Conservation (phyloP, 64 coral and sea anemone species). For the Cladopsammia gracilis region DNA sequence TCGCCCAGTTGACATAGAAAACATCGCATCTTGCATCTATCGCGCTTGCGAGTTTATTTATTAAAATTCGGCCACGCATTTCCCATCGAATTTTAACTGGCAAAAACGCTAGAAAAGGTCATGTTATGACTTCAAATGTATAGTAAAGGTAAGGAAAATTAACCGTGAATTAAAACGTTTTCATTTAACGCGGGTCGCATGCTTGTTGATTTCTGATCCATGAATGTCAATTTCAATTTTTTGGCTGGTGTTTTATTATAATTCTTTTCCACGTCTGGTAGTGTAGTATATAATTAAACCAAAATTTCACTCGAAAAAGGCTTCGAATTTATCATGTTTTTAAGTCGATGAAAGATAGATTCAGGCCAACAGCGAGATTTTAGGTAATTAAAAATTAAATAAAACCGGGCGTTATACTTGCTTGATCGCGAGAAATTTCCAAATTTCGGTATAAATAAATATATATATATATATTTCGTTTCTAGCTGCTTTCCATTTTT, state of each 20-base stretch:
- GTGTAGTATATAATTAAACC: not conserved
- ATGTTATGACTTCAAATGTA: not conserved
- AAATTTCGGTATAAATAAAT: not conserved
- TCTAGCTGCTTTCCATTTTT: not conserved
- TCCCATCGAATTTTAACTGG: not conserved
- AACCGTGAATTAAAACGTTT: slow-evolving; percentile 25
- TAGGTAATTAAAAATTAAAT: slow-evolving; percentile 52
- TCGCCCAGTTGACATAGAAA: not conserved
- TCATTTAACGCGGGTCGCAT: slow-evolving; percentile 7
- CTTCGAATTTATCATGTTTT: not conserved
- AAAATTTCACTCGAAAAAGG: not conserved
- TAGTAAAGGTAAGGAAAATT: slow-evolving; percentile 20
- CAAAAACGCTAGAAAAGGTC: not conserved
- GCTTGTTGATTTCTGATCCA: slow-evolving; percentile 13
- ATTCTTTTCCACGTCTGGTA: not conserved
- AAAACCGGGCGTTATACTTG: slow-evolving; percentile 34
- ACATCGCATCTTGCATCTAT: not conserved
- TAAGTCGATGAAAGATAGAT: slow-evolving; percentile 48
- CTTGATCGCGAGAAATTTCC: not conserved
- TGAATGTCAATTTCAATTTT: not conserved
- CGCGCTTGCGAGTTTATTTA: not conserved
- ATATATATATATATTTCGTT: not conserved
- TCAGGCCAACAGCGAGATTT: not conserved
- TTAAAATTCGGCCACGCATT: not conserved
- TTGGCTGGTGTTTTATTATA: not conserved